Conservation (phyloP, 2,888 invertebrate genomes). For the Augiades crinisus region DNA sequence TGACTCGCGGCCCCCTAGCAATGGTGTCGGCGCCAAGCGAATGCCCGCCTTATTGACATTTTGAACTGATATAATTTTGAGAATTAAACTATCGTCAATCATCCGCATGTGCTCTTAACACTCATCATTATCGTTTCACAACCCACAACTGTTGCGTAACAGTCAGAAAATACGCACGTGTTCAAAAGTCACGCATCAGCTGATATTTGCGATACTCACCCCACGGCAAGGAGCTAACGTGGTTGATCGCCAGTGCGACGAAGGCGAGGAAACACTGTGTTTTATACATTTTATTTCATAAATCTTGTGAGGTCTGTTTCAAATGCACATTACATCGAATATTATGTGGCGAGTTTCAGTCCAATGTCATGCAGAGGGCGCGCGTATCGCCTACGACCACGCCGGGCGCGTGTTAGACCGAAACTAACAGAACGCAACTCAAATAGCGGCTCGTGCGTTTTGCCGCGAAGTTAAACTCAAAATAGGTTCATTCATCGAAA, state of each 20-base stretch:
- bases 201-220: constrained; percentile 68
- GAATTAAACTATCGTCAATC: background rate
- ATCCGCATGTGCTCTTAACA: background rate
- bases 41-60: constrained; percentile 69
- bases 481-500: constrained; percentile 66
- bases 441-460: constrained; percentile 36
- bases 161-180: constrained; percentile 62
- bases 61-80: constrained; percentile 31
- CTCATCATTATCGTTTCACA: constrained; percentile 16
- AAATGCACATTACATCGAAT: constrained; percentile 63
- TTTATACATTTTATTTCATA: constrained; percentile 72
- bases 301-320: constrained; percentile 48
- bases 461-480: constrained; percentile 50
- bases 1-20: constrained; percentile 70
- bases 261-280: constrained; percentile 56
- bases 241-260: constrained; percentile 49
- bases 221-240: constrained; percentile 53
- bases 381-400: constrained; percentile 49
- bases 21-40: constrained; percentile 76
- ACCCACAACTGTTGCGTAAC: constrained; percentile 58
- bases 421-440: constrained; percentile 52
- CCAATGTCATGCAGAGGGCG: constrained; percentile 56
- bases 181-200: constrained; percentile 56
- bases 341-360: constrained; percentile 59
- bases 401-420: constrained; percentile 53